phyloP scores from a whole-genome alignment of 2,797 vertebrate genomes.

The Eulemur mongoz region DNA sequence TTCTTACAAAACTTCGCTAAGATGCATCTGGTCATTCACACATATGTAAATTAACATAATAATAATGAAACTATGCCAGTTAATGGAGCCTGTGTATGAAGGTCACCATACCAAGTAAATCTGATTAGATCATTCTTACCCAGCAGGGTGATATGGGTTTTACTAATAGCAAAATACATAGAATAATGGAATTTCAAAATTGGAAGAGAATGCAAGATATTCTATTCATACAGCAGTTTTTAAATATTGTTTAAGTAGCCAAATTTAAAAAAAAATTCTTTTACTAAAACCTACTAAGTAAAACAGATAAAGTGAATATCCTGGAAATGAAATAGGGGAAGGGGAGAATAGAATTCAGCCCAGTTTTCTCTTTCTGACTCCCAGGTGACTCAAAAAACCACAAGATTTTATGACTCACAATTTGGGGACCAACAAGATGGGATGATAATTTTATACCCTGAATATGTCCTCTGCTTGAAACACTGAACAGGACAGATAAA shows the following conservation, averaged over 20 bases:
- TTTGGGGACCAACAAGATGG: not conserved
- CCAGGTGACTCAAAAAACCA: not conserved
- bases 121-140: not conserved
- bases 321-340: not conserved
- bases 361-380: not conserved
- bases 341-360: not conserved
- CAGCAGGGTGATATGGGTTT: not conserved
- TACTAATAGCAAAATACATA: not conserved
- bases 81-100: not conserved
- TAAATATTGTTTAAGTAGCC: not conserved
- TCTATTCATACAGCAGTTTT: not conserved
- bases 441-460: not conserved
- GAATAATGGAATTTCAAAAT: not conserved
- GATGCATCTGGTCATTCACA: not conserved
- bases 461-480: not conserved
- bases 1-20: not conserved
- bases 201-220: not conserved
- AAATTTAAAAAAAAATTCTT: not conserved
- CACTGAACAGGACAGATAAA: not conserved
- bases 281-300: not conserved
- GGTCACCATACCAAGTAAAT: not conserved
- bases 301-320: not conserved
- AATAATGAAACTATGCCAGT: not conserved
- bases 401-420: not conserved
- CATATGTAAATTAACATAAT: not conserved